phyloP scores from a whole-genome alignment of 2,888 invertebrate genomes.

The Hedya salicella region DNA sequence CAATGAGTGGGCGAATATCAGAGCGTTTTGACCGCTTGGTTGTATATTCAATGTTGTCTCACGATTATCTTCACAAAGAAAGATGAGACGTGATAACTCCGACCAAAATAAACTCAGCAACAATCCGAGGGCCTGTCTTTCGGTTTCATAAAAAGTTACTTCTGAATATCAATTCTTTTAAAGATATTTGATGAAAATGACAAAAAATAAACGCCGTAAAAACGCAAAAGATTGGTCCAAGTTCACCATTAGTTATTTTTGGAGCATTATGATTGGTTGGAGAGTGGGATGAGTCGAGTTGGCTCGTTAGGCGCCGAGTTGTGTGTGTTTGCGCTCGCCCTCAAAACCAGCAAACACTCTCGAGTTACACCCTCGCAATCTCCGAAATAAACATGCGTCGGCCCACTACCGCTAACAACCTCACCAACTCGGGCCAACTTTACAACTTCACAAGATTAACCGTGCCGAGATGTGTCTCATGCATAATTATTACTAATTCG shows the following conservation, averaged over 20 bases:
- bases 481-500: conserved; percentile 63
- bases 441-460: conserved; percentile 70
- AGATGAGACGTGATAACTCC: too few relatives aligned
- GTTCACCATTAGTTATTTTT: conserved; percentile 31
- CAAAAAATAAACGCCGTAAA: too few relatives aligned
- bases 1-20: too few relatives aligned
- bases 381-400: conserved; percentile 77
- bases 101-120: too few relatives aligned
- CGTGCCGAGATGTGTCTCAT: conserved; percentile 60
- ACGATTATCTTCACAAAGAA: too few relatives aligned
- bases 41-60: too few relatives aligned
- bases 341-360: conserved; percentile 75
- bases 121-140: too few relatives aligned
- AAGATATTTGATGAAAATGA: too few relatives aligned
- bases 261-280: conserved; percentile 32
- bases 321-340: conserved; percentile 69
- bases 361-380: conserved; percentile 78
- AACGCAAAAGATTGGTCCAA: too few relatives aligned
- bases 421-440: conserved; percentile 68
- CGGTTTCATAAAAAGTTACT: too few relatives aligned
- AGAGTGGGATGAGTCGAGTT: conserved; percentile 66
- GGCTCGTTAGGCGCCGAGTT: conserved; percentile 70
- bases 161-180: too few relatives aligned
- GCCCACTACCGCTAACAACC: conserved; percentile 73
- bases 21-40: too few relatives aligned